A percentile compares a stretch with the other conserved stretches of the same genome.
These are phyloP conservation scores for Eilema depressum DNA, from an alignment of 2,888 invertebrate genomes.

Conservation along the genomic window DNA sequence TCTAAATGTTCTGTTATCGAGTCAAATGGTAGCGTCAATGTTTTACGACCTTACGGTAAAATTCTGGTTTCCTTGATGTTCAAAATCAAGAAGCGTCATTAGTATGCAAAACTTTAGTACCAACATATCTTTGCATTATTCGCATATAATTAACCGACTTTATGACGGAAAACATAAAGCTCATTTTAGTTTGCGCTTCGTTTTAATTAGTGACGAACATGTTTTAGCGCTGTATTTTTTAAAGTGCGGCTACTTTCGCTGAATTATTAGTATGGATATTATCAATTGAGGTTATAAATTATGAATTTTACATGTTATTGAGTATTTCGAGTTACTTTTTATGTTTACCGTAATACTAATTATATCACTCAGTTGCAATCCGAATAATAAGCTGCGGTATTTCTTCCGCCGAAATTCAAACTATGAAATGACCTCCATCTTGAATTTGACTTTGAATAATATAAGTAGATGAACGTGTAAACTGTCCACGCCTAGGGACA, in stretches of 20 bases:
- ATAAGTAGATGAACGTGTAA: not conserved
- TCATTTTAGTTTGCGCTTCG: constrained; percentile 7
- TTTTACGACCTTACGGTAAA: constrained; percentile 54
- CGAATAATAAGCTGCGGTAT: not conserved
- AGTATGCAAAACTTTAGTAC: constrained; percentile 55
- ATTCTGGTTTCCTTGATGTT: constrained; percentile 52
- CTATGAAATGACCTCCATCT: not conserved
- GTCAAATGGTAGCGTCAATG: constrained; percentile 52
- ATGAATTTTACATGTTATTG: constrained; percentile 25
- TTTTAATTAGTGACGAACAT: constrained; percentile 10
- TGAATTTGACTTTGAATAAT: not conserved
- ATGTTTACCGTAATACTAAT: constrained; percentile 9
- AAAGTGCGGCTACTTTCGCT: constrained; percentile 44
- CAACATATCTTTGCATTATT: constrained; percentile 19
- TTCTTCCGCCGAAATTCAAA: not conserved
- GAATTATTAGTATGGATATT: constrained; percentile 40
- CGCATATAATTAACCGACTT: constrained; percentile 2
- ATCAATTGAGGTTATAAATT: constrained; percentile 39
- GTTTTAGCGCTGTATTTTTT: constrained; percentile 23
- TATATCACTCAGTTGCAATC: not conserved
- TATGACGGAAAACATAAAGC: constrained; percentile 9
- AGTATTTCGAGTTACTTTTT: constrained; percentile 22
- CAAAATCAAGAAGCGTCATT: constrained; percentile 55
- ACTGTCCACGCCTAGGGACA: not conserved
- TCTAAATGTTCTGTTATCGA: constrained; percentile 53